phyloP scores from a whole-genome alignment of 2,797 vertebrate species.

The Phoebastria nigripes region DNA sequence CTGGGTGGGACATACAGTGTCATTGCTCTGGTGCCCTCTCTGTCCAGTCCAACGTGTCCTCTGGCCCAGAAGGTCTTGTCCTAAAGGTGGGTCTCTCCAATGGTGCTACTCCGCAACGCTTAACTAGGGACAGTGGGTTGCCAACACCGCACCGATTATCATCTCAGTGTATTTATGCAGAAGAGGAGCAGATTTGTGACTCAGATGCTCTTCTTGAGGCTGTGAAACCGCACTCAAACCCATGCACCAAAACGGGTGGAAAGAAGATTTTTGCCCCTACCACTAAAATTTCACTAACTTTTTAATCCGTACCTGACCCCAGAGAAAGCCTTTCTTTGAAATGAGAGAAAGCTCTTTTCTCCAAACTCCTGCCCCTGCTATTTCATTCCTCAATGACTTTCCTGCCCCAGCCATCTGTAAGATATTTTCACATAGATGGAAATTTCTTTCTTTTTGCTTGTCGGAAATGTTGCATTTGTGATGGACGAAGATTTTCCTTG shows the following conservation, averaged over 20 bases:
- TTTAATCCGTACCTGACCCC: not conserved
- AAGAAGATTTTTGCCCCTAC: not conserved
- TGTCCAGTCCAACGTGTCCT: fast-evolving
- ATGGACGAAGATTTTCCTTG: not conserved
- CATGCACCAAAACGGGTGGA: not conserved
- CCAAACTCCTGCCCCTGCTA: not conserved
- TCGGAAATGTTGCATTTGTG: not conserved
- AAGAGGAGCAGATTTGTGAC: not conserved
- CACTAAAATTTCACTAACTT: not conserved
- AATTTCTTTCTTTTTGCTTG: not conserved
- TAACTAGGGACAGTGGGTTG: not conserved
- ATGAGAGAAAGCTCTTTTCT: not conserved
- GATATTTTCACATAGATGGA: not conserved
- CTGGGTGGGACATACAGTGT: not conserved
- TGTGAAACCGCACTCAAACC: not conserved
- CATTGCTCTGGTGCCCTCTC: not conserved
- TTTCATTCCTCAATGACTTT: not conserved
- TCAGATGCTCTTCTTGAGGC: not conserved
- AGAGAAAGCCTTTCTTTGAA: not conserved
- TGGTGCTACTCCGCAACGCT: not conserved
- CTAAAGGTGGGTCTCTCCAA: not conserved
- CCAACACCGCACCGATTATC: not conserved
- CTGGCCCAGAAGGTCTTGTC: not conserved
- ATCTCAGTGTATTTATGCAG: not conserved
- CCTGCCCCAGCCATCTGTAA: not conserved